Base-by-base conservation (phyloP, 2,888 invertebrate species). In the Andrena bucephala region DNA sequence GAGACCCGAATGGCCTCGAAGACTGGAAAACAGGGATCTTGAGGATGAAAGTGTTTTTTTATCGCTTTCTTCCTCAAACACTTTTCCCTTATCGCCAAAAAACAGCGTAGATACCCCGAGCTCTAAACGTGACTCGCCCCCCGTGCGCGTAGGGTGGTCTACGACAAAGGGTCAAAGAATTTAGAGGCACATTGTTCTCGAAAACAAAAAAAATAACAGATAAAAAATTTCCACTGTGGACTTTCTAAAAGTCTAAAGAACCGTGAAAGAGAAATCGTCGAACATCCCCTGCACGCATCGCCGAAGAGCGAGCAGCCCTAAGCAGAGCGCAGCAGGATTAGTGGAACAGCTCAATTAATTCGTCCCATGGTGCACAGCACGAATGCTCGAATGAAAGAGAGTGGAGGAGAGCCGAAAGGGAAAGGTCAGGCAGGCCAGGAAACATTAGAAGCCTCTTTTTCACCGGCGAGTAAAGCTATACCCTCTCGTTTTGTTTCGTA, bases 401-500 rank as follows among this genome's bases (percentile, higher is more conserved):
- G 6, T 1, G 29, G 36, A 33, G 16, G 10, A 29, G 27, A 42
- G 13, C 24, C 20, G 42, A 31, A 24, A 36, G 36, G 66, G 65
- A 54, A 65, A 54, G 77, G 48, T 62, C 54, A 60, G 31, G 13
- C 33, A 71, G 27, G 20, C n/a, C 60, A 27, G 80, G 78, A 71
- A 78, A 80, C 69, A 29, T 71, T 79, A 83, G 83, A 83, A 70
- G 72, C 76, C 60, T 79, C 73, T 60, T 79, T 72, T 75, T 78
- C 60, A 76, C 36, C 66, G 84, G 42, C 57, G 50, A 54, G 77
- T 79, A 79, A 83, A 85, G 67, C 81, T 76, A 77, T 68, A 80
- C 71, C 77, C 59, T 80, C 65, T 85, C 77, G 77, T 85, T 84
- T 83, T 83, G 77, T 83, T 81, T 73, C 81, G 83, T 77, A 84